Conservation (phyloP, 1,140 invertebrate species). For the Thalassaphorura encarpata region DNA sequence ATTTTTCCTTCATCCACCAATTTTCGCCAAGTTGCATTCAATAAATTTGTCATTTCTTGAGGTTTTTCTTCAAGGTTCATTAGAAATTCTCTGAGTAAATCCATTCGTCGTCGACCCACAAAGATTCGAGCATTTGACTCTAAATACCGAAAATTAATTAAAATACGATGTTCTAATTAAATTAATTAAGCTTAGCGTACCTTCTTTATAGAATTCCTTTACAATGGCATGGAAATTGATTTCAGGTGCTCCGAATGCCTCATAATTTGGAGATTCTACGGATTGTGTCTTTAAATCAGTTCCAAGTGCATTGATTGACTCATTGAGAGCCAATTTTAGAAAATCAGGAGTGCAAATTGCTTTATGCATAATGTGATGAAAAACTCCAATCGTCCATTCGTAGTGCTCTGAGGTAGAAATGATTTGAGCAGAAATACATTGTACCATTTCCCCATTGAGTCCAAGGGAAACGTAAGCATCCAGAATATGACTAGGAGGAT, state of each 20-base stretch:
- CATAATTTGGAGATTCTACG: slow-evolving; percentile 24
- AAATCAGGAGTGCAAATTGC: slow-evolving; percentile 60
- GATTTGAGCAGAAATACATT: slow-evolving; percentile 22
- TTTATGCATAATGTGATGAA: slow-evolving; percentile 61
- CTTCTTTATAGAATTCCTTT: slow-evolving; percentile 19
- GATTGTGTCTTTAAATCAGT: slow-evolving; percentile 26
- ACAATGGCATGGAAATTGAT: slow-evolving; percentile 26
- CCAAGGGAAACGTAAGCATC: slow-evolving; percentile 30
- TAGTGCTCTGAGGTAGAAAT: slow-evolving; percentile 51
- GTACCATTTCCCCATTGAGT: slow-evolving; percentile 28
- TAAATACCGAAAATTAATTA: not conserved
- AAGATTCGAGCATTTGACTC: slow-evolving; percentile 29
- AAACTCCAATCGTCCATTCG: slow-evolving; percentile 58
- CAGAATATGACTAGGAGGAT: slow-evolving; percentile 20
- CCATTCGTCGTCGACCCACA: slow-evolving; percentile 25
- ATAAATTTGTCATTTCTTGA: not conserved
- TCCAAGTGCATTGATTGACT: slow-evolving; percentile 39
- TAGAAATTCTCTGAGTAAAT: slow-evolving; percentile 23
- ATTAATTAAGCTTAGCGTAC: not conserved
- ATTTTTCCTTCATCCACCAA: slow-evolving; percentile 43
- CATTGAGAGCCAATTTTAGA: slow-evolving; percentile 60
- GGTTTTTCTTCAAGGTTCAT: slow-evolving; percentile 12
- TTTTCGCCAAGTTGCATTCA: slow-evolving; percentile 19
- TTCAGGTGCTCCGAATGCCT: slow-evolving; percentile 26
- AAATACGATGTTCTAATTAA: not conserved